These are phyloP conservation scores for Takifugu rubripes DNA, from an alignment of 2,797 vertebrate genomes.

Conservation along the genomic window DNA sequence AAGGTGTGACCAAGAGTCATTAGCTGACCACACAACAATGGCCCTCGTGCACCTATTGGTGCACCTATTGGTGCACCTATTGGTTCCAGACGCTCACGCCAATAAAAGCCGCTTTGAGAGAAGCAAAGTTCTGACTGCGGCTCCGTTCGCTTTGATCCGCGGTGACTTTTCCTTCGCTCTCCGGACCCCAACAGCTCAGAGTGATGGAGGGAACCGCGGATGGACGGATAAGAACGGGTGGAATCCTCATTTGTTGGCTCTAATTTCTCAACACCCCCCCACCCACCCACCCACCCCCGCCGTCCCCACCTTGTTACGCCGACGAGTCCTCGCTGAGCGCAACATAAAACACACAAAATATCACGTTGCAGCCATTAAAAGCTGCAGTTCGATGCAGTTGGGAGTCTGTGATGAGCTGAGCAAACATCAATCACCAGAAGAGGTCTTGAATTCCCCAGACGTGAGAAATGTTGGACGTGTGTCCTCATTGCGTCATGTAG, in stretches of 20 bases:
- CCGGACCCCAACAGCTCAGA: constrained; percentile 12
- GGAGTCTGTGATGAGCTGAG: too few species aligned
- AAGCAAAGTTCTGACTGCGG: constrained; percentile 29
- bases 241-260: constrained; percentile 3
- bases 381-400: background rate
- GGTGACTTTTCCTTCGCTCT: constrained; percentile 32
- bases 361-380: constrained; percentile 14
- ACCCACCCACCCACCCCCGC: constrained; percentile 10
- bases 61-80: constrained; percentile 20
- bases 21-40: constrained; percentile 4
- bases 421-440: too few species aligned
- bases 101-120: constrained; percentile 50
- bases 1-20: constrained; percentile 23
- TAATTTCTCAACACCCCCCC: background rate
- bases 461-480: constrained; percentile 21
- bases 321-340: constrained; percentile 4
- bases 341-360: constrained; percentile 20
- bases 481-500: constrained; percentile 35
- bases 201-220: constrained; percentile 29
- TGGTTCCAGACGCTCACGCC: constrained; percentile 31
- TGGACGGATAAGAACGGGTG: constrained; percentile 3
- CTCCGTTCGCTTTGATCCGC: constrained; percentile 44
- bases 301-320: constrained; percentile 15
- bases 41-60: constrained; percentile 22
- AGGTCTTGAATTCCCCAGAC: constrained; percentile 11